These are phyloP conservation scores for Bubo scandiacus DNA, from an alignment of 2,113 vertebrate genomes.

Conservation along the genomic window DNA sequence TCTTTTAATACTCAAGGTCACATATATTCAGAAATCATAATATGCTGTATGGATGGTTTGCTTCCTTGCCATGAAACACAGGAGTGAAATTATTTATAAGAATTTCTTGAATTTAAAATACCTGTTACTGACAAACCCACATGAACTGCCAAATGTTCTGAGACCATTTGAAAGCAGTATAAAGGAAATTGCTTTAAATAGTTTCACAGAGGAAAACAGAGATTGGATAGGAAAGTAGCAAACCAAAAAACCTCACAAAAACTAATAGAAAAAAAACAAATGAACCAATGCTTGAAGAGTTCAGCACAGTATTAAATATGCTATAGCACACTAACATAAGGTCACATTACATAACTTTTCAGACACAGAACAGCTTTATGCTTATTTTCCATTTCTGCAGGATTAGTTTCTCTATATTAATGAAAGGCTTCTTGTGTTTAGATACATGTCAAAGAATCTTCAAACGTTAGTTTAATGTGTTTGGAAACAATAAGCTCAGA, in stretches of 20 bases:
- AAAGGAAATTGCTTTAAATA: background rate
- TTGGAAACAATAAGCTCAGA: background rate
- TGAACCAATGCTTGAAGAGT: background rate
- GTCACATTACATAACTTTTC: background rate
- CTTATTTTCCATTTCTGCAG: background rate
- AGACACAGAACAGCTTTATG: background rate
- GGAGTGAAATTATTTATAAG: background rate
- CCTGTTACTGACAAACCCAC: background rate
- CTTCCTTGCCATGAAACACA: background rate
- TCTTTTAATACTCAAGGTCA: background rate
- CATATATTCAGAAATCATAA: background rate
- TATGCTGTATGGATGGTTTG: too few relatives aligned
- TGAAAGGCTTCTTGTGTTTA: background rate
- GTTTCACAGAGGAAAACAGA: background rate
- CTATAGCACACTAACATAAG: background rate
- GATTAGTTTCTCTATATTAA: background rate
- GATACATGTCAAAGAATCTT: background rate
- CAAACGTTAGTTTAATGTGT: background rate
- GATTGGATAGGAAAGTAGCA: background rate
- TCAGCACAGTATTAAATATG: background rate
- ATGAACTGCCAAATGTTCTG: background rate
- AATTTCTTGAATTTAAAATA: background rate
- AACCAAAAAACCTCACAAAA: background rate
- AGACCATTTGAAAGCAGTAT: background rate
- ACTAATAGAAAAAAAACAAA: background rate